Conservation (phyloP, 2,888 invertebrate species). For the Rhagonycha fulva region DNA sequence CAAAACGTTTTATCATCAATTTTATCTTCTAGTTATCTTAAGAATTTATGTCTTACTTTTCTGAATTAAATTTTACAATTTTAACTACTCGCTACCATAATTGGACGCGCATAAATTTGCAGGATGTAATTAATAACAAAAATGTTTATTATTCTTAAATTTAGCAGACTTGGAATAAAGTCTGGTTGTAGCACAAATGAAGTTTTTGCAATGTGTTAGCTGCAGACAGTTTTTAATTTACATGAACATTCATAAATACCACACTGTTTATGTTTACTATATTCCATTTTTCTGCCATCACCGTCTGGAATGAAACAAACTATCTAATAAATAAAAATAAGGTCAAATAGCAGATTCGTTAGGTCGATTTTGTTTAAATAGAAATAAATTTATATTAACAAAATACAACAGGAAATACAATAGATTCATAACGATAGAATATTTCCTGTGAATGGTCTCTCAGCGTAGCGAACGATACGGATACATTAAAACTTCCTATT, state of each 20-base stretch:
- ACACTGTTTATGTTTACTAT: background rate
- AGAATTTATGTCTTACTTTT: slow-evolving; percentile 3
- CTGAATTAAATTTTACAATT: slow-evolving; percentile 1
- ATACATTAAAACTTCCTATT: slow-evolving; percentile 33
- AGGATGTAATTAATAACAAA: background rate
- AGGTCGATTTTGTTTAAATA: background rate
- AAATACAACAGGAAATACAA: slow-evolving; percentile 25
- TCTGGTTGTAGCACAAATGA: background rate
- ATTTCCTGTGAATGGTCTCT: slow-evolving; percentile 23
- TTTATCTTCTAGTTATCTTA: slow-evolving; percentile 2
- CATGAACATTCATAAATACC: background rate
- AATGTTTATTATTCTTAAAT: background rate
- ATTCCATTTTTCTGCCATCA: background rate
- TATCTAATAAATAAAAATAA: too few species aligned
- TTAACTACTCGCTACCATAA: background rate
- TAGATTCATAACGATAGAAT: slow-evolving; percentile 20
- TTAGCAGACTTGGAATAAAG: background rate
- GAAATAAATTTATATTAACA: slow-evolving; percentile 6
- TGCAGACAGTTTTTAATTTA: background rate
- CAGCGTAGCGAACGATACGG: slow-evolving; percentile 25
- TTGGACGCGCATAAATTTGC: background rate
- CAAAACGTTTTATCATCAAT: background rate
- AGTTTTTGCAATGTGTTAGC: background rate
- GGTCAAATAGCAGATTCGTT: background rate
- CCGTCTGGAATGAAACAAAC: background rate